Percentiles rank a stretch among this genome's conserved stretches.
Conservation (phyloP, 2,113 vertebrate species). For the Neoarius graeffei region DNA sequence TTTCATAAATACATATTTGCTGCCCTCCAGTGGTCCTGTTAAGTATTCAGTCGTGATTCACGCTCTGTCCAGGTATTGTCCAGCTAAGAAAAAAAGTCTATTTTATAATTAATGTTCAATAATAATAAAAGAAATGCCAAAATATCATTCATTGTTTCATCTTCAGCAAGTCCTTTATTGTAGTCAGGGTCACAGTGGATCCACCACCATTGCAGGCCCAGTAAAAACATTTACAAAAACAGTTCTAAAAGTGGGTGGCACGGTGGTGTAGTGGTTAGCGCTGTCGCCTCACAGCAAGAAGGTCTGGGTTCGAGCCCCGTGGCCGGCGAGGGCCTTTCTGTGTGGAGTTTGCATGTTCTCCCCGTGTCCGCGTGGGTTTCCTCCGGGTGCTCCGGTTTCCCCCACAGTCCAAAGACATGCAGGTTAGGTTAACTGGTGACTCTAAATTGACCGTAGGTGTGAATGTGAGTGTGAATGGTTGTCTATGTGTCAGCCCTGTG, state of each 20-base stretch:
- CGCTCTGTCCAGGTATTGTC: not conserved
- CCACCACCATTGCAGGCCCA: not conserved
- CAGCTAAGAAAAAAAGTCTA: not conserved
- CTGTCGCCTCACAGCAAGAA: too few species aligned
- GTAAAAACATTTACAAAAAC: not conserved
- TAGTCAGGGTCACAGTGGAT: not conserved
- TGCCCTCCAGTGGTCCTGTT: conserved; percentile 63
- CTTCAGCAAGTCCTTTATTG: not conserved
- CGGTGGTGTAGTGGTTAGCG: too few species aligned
- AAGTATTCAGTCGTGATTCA: not conserved
- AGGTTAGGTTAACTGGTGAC: too few species aligned
- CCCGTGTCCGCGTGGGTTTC: too few species aligned
- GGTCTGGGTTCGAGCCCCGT: too few species aligned
- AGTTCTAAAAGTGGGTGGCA: not conserved
- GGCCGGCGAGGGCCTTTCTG: too few species aligned
- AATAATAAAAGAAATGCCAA: not conserved
- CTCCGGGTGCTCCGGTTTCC: too few species aligned
- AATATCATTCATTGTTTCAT: not conserved
- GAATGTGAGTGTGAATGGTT: too few species aligned
- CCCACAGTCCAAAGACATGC: too few species aligned
- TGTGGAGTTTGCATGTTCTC: too few species aligned
- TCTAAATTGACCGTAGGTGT: too few species aligned
- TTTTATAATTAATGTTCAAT: not conserved
- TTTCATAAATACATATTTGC: conserved; percentile 55
- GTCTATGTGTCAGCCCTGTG: too few species aligned